phyloP scores from a whole-genome alignment of 2,888 invertebrate species.

The Drosophila testacea region DNA sequence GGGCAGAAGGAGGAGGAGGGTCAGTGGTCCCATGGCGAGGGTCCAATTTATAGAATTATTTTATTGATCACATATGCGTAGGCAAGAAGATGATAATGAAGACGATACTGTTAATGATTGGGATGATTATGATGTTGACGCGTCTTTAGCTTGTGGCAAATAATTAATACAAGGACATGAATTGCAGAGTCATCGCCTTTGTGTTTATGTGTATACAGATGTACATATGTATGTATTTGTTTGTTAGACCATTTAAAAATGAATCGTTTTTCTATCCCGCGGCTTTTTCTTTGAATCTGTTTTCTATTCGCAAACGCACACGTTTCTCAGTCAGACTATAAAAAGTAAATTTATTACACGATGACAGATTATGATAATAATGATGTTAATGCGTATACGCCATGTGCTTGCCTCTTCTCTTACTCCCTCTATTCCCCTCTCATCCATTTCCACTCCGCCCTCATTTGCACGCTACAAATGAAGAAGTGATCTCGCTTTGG shows the following conservation, averaged over 20 bases:
- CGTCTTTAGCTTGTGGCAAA: constrained; percentile 30
- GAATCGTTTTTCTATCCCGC: constrained; percentile 38
- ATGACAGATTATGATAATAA: constrained; percentile 39
- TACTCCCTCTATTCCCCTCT: background rate
- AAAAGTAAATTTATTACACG: constrained; percentile 62
- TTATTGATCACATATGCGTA: constrained; percentile 68
- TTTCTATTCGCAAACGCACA: constrained; percentile 13
- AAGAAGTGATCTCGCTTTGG: constrained; percentile 62
- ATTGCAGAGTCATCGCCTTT: constrained; percentile 8
- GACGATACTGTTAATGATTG: constrained; percentile 38
- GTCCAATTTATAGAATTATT: constrained; percentile 51
- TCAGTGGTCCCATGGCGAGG: constrained; percentile 37
- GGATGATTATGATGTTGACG: constrained; percentile 28
- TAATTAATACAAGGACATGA: constrained; percentile 68
- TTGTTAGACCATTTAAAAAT: constrained; percentile 43
- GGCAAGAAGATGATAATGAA: constrained; percentile 39
- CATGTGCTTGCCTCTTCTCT: constrained; percentile 1
- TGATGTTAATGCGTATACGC: constrained; percentile 21
- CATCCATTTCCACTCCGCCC: background rate
- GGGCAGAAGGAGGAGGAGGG: background rate
- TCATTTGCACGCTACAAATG: constrained; percentile 27
- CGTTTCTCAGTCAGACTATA: constrained; percentile 34
- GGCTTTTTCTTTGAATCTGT: constrained; percentile 38
- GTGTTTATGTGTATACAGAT: constrained; percentile 16
- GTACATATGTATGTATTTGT: constrained; percentile 17